Base-by-base conservation (phyloP, 2,888 invertebrate genomes). In the Polyommatus iphigenia region DNA sequence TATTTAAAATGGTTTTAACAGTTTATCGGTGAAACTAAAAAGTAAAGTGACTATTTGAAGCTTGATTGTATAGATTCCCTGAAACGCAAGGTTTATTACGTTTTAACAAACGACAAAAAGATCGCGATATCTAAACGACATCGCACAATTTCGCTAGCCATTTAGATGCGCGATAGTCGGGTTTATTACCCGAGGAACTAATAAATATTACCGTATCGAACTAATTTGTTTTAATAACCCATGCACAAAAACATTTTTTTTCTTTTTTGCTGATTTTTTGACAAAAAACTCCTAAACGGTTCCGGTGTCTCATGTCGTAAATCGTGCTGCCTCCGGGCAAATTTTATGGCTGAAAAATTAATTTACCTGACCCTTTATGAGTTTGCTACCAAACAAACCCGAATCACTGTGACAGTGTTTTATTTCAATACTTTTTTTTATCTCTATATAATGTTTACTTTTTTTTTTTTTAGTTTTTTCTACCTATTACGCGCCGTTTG, bases 141-240 rank as follows among this genome's bases (percentile, higher is more conserved):
- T 90, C 89, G 76, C 79, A 78, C 78, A 79, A 88, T 85, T 86
- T 88, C 84, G 87, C 87, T 79, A 83, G 83, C 87, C 87, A 88
- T 91, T 91, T 86, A 91, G 92, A 92, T 92, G 85, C 82, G 81
- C 81, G 91, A 91, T 91, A 90, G 82, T 84, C 87, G 85, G 88
- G 90, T 93, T 93, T 93, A 93, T 92, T 88, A 89, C 83, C 86
- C 87, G 89, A 90, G 91, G 89, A 90, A 89, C 88, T 87, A 89
- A 93, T 93, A 93, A 93, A 93, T 93, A 89, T 88, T 82, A 82
- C 80, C 78, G 77, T 86, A 83, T 78, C 80, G 75, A 78, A 77
- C 79, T 91, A 91, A 93, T 93, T 92, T 91, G 92, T 89, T 91
- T 91, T 91, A 92, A 92, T 92, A 91, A 89, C 85, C 89, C 88